phyloP scores from a whole-genome alignment of 2,888 invertebrate genomes.

The Notodonta ziczac region DNA sequence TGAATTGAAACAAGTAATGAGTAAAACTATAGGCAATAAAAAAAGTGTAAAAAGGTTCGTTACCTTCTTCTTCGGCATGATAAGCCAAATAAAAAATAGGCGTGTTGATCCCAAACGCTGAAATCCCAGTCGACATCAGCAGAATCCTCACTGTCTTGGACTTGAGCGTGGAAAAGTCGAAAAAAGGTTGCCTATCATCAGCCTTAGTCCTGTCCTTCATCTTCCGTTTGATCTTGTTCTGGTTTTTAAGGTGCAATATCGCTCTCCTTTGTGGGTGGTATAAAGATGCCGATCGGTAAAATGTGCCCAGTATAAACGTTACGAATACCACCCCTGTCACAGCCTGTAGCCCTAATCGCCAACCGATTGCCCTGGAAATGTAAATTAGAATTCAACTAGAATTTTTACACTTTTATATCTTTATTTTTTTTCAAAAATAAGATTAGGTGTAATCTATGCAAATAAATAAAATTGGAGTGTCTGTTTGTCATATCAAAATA shows the following conservation, averaged over 20 bases:
- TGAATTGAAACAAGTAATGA: no score
- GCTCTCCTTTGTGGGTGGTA: conserved; percentile 95
- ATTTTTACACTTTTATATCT: no score
- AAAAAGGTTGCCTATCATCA: conserved; percentile 93
- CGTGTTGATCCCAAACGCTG: conserved; percentile 93
- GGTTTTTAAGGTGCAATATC: conserved; percentile 94
- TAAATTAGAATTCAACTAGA: no score
- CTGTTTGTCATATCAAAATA: no score
- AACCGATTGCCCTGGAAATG: conserved; percentile 88
- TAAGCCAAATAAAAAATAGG: conserved; percentile 93
- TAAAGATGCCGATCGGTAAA: conserved; percentile 94
- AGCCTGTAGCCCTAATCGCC: conserved; percentile 93
- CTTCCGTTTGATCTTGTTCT: conserved; percentile 89
- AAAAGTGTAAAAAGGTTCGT: background rate
- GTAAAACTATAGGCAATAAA: no score
- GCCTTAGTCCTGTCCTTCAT: conserved; percentile 91
- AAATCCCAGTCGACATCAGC: conserved; percentile 91
- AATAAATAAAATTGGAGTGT: no score
- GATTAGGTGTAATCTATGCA: no score
- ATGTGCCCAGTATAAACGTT: conserved; percentile 93
- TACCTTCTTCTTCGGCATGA: conserved; percentile 91
- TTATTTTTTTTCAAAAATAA: no score
- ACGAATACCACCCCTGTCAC: conserved; percentile 93
- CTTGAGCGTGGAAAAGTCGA: conserved; percentile 93
- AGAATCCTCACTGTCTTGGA: conserved; percentile 94